A percentile compares a stretch with the other conserved stretches of the same genome.
Conservation (phyloP, 2,888 invertebrate genomes). For the Amiota minor region DNA sequence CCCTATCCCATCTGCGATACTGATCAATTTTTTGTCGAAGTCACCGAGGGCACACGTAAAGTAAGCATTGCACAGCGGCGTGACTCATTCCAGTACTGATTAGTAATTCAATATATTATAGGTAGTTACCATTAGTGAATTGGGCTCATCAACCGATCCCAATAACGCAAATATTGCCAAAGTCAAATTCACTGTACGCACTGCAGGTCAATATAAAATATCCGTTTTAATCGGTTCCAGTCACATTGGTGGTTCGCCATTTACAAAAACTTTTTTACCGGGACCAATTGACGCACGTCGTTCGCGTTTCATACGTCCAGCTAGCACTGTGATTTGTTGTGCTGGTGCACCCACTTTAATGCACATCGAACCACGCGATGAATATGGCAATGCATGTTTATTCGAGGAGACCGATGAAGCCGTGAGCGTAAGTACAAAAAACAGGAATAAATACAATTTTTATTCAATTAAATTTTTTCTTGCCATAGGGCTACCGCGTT, state of each 20-base stretch:
- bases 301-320: slow-evolving; percentile 87
- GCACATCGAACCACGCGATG: slow-evolving; percentile 92
- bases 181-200: slow-evolving; percentile 93
- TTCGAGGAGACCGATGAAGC: slow-evolving; percentile 78
- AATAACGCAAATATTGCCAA: slow-evolving; percentile 89
- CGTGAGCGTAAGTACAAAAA: slow-evolving; percentile 73
- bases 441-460: neutral
- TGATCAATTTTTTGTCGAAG: slow-evolving; percentile 90
- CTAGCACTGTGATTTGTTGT: slow-evolving; percentile 88
- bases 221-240: slow-evolving; percentile 87
- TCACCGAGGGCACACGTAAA: slow-evolving; percentile 88
- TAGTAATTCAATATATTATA: slow-evolving; percentile 64
- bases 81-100: neutral
- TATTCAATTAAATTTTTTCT: neutral
- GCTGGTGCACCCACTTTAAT: slow-evolving; percentile 84
- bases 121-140: slow-evolving; percentile 88
- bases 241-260: slow-evolving; percentile 89
- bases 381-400: slow-evolving; percentile 88
- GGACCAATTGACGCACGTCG: slow-evolving; percentile 88
- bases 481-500: slow-evolving; percentile 78
- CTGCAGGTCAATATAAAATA: slow-evolving; percentile 91
- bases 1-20: slow-evolving; percentile 96
- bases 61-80: slow-evolving; percentile 69
- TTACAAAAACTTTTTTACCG: slow-evolving; percentile 86
- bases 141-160: slow-evolving; percentile 90